A percentile compares a stretch with the other conserved stretches of the same genome.
phyloP scores from a whole-genome alignment of 2,113 vertebrate species.

The Capra hircus region DNA sequence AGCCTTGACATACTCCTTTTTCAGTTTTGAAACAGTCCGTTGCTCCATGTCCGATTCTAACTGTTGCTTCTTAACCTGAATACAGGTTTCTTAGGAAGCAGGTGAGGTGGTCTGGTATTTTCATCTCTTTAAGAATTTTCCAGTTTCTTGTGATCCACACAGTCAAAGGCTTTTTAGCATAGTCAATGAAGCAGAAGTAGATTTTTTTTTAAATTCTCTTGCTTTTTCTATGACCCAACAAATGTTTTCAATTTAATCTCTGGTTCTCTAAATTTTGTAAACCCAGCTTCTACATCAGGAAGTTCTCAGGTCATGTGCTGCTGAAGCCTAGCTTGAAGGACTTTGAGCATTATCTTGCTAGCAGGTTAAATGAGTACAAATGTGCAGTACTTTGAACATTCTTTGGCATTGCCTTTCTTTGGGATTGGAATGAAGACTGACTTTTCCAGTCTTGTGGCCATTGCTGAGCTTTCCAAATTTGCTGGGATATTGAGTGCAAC shows the following conservation, averaged over 20 bases:
- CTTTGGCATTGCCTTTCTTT: not conserved
- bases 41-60: accelerated
- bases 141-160: not conserved
- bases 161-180: not conserved
- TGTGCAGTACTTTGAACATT: not conserved
- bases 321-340: not conserved
- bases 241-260: not conserved
- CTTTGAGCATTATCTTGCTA: not conserved
- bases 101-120: not conserved
- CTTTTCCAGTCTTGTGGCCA: not conserved
- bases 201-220: not conserved
- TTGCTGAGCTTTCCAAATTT: not conserved
- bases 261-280: not conserved
- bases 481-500: not conserved
- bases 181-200: not conserved
- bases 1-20: not conserved
- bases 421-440: not conserved
- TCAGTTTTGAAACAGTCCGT: not conserved
- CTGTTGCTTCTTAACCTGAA: not conserved
- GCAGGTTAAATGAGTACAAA: not conserved
- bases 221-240: not conserved
- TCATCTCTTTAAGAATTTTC: not conserved
- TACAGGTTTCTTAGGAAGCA: not conserved
- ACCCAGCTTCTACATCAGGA: not conserved
- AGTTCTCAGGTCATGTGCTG: not conserved